Percentiles rank a stretch among this genome's conserved stretches.
phyloP scores from a whole-genome alignment of 2,888 invertebrate genomes.

The Cordilura impudica region DNA sequence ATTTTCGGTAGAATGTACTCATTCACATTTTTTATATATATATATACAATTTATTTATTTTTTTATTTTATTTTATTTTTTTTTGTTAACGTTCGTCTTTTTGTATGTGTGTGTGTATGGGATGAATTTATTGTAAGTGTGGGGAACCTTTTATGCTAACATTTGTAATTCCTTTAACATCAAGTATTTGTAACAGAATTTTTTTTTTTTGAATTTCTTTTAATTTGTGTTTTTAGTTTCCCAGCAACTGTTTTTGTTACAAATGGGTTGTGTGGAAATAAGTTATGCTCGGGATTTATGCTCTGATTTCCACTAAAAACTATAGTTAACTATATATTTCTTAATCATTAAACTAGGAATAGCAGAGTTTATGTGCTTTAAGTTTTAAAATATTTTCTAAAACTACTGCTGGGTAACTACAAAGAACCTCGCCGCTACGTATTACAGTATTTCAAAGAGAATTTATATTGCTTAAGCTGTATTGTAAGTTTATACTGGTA shows the following conservation, averaged over 20 bases:
- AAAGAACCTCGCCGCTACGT: background rate
- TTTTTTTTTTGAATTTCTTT: background rate
- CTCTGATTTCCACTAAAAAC: too few species aligned
- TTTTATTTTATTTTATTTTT: background rate
- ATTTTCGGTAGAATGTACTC: slow-evolving; percentile 33
- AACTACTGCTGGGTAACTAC: background rate
- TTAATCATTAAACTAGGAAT: too few species aligned
- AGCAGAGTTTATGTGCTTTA: too few species aligned
- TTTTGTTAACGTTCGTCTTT: background rate
- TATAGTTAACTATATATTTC: too few species aligned
- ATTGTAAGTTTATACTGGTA: background rate
- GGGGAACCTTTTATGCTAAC: slow-evolving; percentile 45
- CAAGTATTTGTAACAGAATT: slow-evolving; percentile 31
- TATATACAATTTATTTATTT: too few species aligned
- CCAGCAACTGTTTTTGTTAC: background rate
- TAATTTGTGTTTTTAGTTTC: background rate
- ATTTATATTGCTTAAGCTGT: slow-evolving; percentile 22
- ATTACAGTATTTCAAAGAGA: slow-evolving; percentile 30
- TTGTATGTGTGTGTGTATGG: background rate
- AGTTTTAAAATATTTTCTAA: background rate
- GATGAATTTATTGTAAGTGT: slow-evolving; percentile 31
- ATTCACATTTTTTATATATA: background rate
- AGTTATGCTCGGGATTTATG: too few species aligned
- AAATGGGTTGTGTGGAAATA: background rate
- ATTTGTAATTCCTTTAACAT: slow-evolving; percentile 58